phyloP scores from a whole-genome alignment of 1,140 invertebrate genomes.

The Danaus melanippus region DNA sequence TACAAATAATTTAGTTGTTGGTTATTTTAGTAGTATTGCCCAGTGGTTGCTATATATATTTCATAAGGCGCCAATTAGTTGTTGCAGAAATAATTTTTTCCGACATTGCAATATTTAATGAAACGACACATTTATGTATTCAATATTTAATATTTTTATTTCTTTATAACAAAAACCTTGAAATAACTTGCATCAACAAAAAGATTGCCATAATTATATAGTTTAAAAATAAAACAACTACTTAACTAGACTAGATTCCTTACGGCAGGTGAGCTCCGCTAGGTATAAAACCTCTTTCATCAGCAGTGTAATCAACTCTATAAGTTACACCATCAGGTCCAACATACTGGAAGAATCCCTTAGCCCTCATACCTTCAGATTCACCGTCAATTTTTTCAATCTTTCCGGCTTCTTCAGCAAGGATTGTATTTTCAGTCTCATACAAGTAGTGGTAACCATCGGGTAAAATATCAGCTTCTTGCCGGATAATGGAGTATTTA shows the following conservation, averaged over 20 bases:
- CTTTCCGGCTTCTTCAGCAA: constrained; percentile 70
- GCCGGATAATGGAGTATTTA: constrained; percentile 60
- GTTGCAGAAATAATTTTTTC: too few relatives aligned
- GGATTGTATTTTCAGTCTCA: constrained; percentile 77
- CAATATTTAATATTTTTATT: too few relatives aligned
- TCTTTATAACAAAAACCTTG: too few relatives aligned
- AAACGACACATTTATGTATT: too few relatives aligned
- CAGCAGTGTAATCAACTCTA: constrained; percentile 77
- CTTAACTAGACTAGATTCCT: constrained; percentile 22
- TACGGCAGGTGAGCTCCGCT: constrained; percentile 71
- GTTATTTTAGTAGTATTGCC: too few relatives aligned
- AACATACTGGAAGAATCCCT: constrained; percentile 74
- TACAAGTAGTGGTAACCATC: constrained; percentile 73
- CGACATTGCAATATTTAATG: too few relatives aligned
- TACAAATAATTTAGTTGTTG: too few relatives aligned
- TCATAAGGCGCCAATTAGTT: too few relatives aligned
- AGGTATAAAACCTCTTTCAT: constrained; percentile 79
- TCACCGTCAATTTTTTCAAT: constrained; percentile 65
- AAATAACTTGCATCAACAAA: too few relatives aligned
- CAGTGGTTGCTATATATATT: too few relatives aligned
- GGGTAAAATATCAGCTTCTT: constrained; percentile 45
- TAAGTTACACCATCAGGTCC: constrained; percentile 79
- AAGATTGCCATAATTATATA: too few relatives aligned
- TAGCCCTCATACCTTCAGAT: constrained; percentile 70
- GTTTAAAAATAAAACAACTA: too few relatives aligned